Conservation (phyloP, 1,140 invertebrate species). For the Forficula auricularia region DNA sequence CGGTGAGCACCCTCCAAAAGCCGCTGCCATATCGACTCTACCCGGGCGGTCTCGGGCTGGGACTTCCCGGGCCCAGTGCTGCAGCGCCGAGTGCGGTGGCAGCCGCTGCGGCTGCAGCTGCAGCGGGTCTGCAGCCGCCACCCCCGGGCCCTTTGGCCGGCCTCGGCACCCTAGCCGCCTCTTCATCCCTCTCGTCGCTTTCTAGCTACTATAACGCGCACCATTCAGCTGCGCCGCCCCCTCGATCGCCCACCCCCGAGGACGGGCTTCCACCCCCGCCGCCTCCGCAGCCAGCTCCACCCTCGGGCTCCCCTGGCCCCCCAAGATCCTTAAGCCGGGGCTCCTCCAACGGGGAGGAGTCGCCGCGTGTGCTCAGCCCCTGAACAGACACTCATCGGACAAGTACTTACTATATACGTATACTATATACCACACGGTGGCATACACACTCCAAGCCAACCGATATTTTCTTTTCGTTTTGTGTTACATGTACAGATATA, state of each 20-base stretch:
- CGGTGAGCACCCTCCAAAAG: constrained; percentile 66
- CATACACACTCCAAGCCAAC: no score
- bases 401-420: no score
- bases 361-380: constrained; percentile 11
- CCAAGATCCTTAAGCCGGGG: constrained; percentile 17
- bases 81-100: not conserved
- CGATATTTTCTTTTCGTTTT: no score
- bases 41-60: constrained; percentile 34
- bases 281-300: constrained; percentile 25
- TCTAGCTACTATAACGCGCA: constrained; percentile 37
- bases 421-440: no score
- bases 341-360: constrained; percentile 9
- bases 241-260: constrained; percentile 20
- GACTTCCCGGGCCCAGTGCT: constrained; percentile 31
- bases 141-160: constrained; percentile 41
- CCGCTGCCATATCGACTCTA: constrained; percentile 67
- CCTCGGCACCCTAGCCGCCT: constrained; percentile 35
- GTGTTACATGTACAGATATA: no score
- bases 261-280: constrained; percentile 20
- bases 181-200: constrained; percentile 36
- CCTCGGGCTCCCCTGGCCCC: no score
- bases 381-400: no score
- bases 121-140: not conserved
- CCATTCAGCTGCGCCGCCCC: constrained; percentile 22
- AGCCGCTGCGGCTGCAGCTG: not conserved